Conservation (phyloP, 2,113 vertebrate species). For the Pachycephala philippinensis region DNA sequence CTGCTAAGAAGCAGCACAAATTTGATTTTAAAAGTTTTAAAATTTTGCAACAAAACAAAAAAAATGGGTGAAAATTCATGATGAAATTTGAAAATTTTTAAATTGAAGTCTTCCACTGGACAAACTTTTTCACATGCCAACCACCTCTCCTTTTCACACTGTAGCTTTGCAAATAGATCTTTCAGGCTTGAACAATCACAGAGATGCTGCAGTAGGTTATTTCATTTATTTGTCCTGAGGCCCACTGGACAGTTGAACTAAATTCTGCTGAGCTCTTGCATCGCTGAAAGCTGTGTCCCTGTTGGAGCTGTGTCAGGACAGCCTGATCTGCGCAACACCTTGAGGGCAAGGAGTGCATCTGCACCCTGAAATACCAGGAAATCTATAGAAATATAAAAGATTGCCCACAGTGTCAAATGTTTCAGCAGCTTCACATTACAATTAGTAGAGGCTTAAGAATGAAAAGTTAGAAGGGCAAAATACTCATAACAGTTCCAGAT, state of each 20-base stretch:
- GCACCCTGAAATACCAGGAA: background rate
- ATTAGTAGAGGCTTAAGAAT: background rate
- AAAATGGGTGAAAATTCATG: background rate
- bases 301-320: background rate
- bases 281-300: background rate
- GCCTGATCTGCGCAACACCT: background rate
- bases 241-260: background rate
- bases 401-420: background rate
- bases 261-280: background rate
- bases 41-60: background rate
- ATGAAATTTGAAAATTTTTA: background rate
- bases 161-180: background rate
- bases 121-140: background rate
- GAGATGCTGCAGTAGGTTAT: background rate
- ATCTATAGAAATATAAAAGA: background rate
- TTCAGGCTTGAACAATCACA: background rate
- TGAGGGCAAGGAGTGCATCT: background rate
- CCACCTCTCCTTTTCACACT: background rate
- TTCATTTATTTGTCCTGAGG: background rate
- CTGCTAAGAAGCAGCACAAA: background rate
- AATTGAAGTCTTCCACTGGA: background rate
- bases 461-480: background rate
- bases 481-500: conserved; percentile 70
- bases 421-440: background rate
- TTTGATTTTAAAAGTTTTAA: background rate